Percentiles rank a stretch among this genome's conserved stretches.
Conservation (phyloP, 2,113 vertebrate species). For the Lagopus leucura region DNA sequence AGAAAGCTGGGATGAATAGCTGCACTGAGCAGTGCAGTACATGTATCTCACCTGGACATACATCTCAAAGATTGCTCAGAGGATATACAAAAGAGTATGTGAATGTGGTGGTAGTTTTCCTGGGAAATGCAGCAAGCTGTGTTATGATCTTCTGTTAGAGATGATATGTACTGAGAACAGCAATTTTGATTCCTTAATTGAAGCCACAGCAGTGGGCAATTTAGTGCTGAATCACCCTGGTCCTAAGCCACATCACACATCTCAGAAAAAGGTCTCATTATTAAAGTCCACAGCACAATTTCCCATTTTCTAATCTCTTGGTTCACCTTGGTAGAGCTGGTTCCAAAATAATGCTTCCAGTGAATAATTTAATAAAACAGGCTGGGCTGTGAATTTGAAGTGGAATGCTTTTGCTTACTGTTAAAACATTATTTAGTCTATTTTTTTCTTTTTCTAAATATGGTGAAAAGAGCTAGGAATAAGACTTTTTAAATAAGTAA, state of each 20-base stretch:
- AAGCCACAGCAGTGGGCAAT: not conserved
- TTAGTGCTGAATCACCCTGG: not conserved
- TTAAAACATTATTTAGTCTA: not conserved
- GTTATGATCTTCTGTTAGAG: not conserved
- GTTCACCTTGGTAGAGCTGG: not conserved
- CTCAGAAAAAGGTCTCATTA: not conserved
- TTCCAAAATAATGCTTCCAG: not conserved
- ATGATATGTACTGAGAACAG: not conserved
- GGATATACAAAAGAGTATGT: not conserved
- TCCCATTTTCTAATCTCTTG: not conserved
- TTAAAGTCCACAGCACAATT: not conserved
- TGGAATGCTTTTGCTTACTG: not conserved
- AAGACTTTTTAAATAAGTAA: not conserved
- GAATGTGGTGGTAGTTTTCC: not conserved
- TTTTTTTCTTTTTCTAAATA: not conserved
- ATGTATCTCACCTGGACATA: not conserved
- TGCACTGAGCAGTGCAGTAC: not conserved
- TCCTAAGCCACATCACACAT: rapidly evolving
- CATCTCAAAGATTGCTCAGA: not conserved
- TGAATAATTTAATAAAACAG: not conserved
- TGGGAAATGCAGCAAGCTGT: not conserved
- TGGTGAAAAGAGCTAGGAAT: not conserved
- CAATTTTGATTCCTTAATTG: not conserved
- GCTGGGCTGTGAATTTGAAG: not conserved
- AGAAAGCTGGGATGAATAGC: not conserved